Evolutionary conservation across 2,797 vertebrate species (phyloP).

Genomic region (Phoxinus dragarum): DNA sequence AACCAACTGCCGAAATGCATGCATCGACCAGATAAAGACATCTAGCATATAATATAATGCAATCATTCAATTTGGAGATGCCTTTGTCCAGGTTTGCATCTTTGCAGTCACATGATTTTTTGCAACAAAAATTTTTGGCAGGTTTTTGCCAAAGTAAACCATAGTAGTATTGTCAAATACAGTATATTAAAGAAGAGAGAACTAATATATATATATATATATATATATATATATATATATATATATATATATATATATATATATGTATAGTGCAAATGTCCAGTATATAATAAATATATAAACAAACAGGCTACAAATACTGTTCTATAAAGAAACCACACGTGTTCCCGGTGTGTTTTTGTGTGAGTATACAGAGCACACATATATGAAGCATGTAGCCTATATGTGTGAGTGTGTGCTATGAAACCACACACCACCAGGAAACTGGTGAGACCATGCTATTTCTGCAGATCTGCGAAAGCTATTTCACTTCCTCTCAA

Average conservation of each 20-base stretch:
- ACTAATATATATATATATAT: no score
- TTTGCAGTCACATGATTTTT: background rate
- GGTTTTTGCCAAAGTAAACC: no score
- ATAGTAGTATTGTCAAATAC: background rate
- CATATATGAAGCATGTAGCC: background rate
- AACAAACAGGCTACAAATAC: background rate
- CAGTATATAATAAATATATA: background rate
- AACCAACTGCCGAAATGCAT: background rate
- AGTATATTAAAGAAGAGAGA: no score
- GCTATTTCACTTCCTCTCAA: constrained; percentile 46
- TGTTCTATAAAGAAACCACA: background rate
- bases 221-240: no score
- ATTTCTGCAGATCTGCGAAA: constrained; percentile 41
- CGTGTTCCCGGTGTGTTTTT: background rate
- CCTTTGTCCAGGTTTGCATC: background rate
- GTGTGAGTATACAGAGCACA: background rate
- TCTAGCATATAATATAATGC: background rate
- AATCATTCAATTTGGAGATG: background rate
- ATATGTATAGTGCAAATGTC: no score
- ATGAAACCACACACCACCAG: constrained; percentile 51
- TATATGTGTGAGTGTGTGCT: constrained; percentile 10
- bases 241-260: no score
- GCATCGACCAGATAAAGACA: background rate
- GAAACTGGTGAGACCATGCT: constrained; percentile 41
- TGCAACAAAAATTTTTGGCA: background rate